phyloP scores from a whole-genome alignment of 2,797 vertebrate genomes.

The Hirundo rustica region DNA sequence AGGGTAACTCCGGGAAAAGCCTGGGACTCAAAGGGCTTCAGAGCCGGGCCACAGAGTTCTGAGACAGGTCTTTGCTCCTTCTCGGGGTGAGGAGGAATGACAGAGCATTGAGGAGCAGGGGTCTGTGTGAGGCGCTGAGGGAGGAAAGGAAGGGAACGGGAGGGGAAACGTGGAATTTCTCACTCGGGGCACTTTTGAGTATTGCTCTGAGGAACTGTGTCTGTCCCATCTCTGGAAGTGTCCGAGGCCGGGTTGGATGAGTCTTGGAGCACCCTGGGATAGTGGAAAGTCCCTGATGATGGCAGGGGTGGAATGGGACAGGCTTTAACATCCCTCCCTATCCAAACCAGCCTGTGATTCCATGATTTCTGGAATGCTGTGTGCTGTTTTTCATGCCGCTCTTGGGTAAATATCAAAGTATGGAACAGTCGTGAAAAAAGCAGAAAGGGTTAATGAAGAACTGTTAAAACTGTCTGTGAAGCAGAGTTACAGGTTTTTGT shows the following conservation, averaged over 20 bases:
- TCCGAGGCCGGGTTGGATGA: not conserved
- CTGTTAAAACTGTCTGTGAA: not conserved
- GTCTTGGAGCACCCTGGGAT: not conserved
- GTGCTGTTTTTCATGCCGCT: not conserved
- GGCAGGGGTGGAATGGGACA: not conserved
- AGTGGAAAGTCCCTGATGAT: not conserved
- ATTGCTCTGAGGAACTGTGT: not conserved
- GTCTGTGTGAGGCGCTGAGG: not conserved
- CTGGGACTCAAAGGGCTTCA: not conserved
- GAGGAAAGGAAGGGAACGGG: not conserved
- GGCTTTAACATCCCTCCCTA: not conserved
- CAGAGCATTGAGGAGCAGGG: not conserved
- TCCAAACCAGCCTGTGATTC: not conserved
- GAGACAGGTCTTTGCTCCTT: not conserved
- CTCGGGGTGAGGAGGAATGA: not conserved
- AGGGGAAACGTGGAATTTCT: not conserved
- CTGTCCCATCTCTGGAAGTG: not conserved
- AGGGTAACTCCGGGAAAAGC: conserved; percentile 53
- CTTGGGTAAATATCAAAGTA: not conserved
- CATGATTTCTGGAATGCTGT: not conserved
- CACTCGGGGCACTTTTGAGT: not conserved
- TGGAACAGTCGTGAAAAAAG: not conserved
- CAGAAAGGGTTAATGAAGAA: not conserved
- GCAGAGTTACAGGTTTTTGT: not conserved
- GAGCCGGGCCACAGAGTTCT: not conserved